phyloP scores from a whole-genome alignment of 2,113 vertebrate species.

The Perca fluviatilis region DNA sequence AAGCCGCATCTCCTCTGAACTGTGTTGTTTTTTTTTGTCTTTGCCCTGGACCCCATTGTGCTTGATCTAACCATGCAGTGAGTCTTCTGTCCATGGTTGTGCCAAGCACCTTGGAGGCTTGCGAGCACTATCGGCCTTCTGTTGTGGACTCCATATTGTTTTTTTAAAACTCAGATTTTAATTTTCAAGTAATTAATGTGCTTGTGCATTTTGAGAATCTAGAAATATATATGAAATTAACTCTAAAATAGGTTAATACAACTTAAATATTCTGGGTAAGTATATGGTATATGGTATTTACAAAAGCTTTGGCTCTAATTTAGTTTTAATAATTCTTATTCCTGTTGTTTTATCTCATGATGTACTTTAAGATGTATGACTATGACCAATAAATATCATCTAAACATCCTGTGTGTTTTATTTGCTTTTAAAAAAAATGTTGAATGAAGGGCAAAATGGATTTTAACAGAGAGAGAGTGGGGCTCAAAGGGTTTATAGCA shows the following conservation, averaged over 20 bases:
- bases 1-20: slow-evolving; percentile 15
- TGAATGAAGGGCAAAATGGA: slow-evolving; percentile 10
- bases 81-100: slow-evolving; percentile 86
- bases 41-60: slow-evolving; percentile 87
- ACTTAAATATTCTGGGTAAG: not conserved
- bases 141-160: not conserved
- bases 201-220: not conserved
- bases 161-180: not conserved
- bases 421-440: not conserved
- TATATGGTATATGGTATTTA: not conserved
- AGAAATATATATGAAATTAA: not conserved
- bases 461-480: not conserved
- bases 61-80: slow-evolving; percentile 91
- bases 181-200: not conserved
- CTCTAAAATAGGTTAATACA: not conserved
- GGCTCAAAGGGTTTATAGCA: slow-evolving; percentile 4
- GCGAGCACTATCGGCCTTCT: slow-evolving; percentile 65
- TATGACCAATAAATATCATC: slow-evolving; percentile 61
- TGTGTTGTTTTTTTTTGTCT: slow-evolving; percentile 8
- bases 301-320: not conserved
- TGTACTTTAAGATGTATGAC: slow-evolving; percentile 10
- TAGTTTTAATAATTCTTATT: not conserved
- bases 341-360: not conserved
- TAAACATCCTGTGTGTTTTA: slow-evolving; percentile 51
- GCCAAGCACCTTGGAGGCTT: slow-evolving; percentile 88